phyloP scores from a whole-genome alignment of 1,140 invertebrate species.

The Nilaparvata lugens region DNA sequence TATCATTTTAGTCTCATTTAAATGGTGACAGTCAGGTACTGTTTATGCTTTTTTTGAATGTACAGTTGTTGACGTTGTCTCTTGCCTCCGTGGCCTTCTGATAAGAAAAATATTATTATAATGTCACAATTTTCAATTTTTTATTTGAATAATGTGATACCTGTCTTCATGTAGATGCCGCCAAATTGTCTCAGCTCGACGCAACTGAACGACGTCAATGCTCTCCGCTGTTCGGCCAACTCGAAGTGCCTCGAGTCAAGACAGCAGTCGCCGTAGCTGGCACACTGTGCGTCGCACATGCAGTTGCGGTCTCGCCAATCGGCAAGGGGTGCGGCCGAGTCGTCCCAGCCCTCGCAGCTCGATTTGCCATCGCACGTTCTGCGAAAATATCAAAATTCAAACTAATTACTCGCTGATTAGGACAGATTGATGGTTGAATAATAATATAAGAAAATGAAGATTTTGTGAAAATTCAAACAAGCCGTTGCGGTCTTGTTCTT shows the following conservation, averaged over 20 bases:
- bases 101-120: too few species aligned
- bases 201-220: conserved; percentile 32
- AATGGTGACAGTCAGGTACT: too few species aligned
- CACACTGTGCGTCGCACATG: conserved; percentile 40
- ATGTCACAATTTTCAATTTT: too few species aligned
- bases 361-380: conserved; percentile 27
- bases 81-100: too few species aligned
- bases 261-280: conserved; percentile 43
- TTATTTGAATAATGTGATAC: too few species aligned
- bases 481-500: background rate
- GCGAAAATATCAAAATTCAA: conserved; percentile 2
- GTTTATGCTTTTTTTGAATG: too few species aligned
- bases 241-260: conserved; percentile 36
- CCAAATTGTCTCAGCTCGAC: conserved; percentile 34
- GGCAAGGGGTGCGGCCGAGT: conserved; percentile 19
- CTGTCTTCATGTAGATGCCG: conserved; percentile 39
- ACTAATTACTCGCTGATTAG: background rate
- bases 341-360: conserved; percentile 16
- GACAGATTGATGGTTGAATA: background rate
- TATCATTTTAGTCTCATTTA: too few species aligned
- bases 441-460: background rate
- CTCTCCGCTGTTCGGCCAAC: conserved; percentile 27
- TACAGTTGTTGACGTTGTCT: too few species aligned
- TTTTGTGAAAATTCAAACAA: background rate
- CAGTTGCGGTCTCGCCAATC: conserved; percentile 40